A percentile compares a stretch with the other conserved stretches of the same genome.
phyloP scores from a whole-genome alignment of 2,797 vertebrate species.

The Etheostoma perlongum region DNA sequence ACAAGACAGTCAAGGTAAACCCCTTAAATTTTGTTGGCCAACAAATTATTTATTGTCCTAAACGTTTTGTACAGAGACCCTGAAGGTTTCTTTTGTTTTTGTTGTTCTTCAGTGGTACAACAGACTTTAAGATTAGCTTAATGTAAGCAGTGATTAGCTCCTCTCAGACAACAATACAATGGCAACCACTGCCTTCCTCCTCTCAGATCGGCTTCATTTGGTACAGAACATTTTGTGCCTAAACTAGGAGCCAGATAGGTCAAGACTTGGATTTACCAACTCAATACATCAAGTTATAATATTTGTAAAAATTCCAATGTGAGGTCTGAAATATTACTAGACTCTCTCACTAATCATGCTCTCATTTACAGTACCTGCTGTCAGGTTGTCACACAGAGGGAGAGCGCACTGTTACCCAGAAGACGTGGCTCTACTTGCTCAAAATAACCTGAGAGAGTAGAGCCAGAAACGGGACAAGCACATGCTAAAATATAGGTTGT shows the following conservation, averaged over 20 bases:
- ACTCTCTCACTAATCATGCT: background rate
- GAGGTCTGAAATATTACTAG: background rate
- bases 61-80: background rate
- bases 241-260: conserved; percentile 28
- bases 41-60: conserved; percentile 1
- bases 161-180: conserved; percentile 52
- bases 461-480: conserved; percentile 29
- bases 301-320: background rate
- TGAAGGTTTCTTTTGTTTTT: background rate
- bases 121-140: conserved; percentile 21
- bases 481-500: conserved; percentile 32
- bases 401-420: conserved; percentile 34
- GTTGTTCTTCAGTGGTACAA: background rate
- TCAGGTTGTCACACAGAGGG: conserved; percentile 15
- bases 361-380: conserved; percentile 43
- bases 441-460: conserved; percentile 60
- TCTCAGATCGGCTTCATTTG: conserved; percentile 3
- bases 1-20: no score
- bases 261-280: conserved; percentile 15
- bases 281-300: conserved; percentile 11
- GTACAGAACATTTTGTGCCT: background rate
- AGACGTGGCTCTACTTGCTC: conserved; percentile 54
- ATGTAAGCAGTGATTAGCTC: conserved; percentile 43
- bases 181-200: background rate
- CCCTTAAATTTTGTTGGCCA: background rate